Evolutionary conservation across 2,113 vertebrate species (phyloP), one percentile per base, ranked within the genome.

Genomic region (Agelaius tricolor): DNA sequence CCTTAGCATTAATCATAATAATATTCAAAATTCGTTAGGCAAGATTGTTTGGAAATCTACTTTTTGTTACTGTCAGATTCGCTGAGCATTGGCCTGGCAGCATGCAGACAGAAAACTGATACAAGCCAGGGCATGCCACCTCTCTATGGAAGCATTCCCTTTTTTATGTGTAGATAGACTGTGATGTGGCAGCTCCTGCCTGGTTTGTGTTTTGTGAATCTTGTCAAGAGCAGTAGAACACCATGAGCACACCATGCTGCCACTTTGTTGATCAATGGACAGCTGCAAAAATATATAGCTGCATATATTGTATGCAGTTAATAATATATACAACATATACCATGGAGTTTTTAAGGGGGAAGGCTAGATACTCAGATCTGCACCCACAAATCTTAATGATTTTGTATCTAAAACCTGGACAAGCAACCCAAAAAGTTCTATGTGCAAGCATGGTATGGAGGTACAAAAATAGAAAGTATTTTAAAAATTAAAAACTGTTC

Each of bases 11-110:
- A 90, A 97, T 97, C 96, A 98, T 95, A 84, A 97, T 83, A 84
- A 90, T 96, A 94, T 98, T 98, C 97, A 97, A 97, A 97, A 97
- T 97, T 94, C 96, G 98, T 98, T 98, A 97, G 96, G 77, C 87
- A 85, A 87, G 83, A 96, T 96, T 98, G 96, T 97, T 98, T 97
- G 93, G 95, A 97, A 97, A 98, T 98, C 96, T 97, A 96, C 96
- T 98, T 97, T 96, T 97, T 97, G 96, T 97, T 97, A 96, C 95
- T 68, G 93, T 97, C 97, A 97, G 90, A 92, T 96, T 90, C 91
- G 44, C 79, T 89, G 83, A 89, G 67, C 81, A 78, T 17, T 11
- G 15, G 59, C 67, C 54, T 90, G 59, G 54, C 80, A 79, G 91
- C 52, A 37, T 6, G 35, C 23, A 87, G 69, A 72, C 51, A 93